phyloP scores from a whole-genome alignment of 2,888 invertebrate species.

The Lasioglossum marginatum region DNA sequence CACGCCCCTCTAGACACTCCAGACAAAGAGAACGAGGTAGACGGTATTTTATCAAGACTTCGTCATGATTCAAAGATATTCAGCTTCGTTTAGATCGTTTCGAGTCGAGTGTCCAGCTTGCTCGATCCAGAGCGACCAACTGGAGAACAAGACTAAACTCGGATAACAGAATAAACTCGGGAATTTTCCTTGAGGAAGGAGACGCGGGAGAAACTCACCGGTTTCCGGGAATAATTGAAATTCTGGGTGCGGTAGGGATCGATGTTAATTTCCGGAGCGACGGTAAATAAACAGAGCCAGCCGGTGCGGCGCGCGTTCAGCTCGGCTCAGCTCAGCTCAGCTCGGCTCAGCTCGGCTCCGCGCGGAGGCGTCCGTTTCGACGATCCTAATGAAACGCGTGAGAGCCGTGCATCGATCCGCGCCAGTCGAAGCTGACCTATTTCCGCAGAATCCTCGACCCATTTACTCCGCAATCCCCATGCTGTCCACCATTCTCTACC shows the following conservation, averaged over 20 bases:
- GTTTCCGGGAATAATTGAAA: slow-evolving; percentile 1
- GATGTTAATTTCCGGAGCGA: slow-evolving; percentile 10
- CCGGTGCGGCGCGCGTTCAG: background rate
- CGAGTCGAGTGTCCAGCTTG: background rate
- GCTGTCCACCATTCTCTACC: slow-evolving; percentile 12
- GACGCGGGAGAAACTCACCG: background rate
- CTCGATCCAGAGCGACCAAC: background rate
- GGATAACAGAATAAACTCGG: background rate
- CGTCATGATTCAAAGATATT: background rate
- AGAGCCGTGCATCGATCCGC: slow-evolving; percentile 47
- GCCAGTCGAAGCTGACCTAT: slow-evolving; percentile 61
- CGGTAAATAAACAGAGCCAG: slow-evolving; percentile 22
- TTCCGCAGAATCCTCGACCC: slow-evolving; percentile 73
- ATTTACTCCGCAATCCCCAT: slow-evolving; percentile 62
- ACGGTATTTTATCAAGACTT: background rate
- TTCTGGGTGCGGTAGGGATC: background rate
- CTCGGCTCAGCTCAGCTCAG: background rate
- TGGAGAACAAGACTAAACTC: background rate
- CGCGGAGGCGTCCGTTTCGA: slow-evolving; percentile 23
- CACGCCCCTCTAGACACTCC: background rate
- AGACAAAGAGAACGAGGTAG: background rate
- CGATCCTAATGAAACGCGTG: slow-evolving; percentile 47
- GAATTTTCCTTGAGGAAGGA: background rate
- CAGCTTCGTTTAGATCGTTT: background rate
- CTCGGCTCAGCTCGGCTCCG: background rate